Base-by-base conservation (phyloP, 1,140 invertebrate species). In the Pantala flavescens region DNA sequence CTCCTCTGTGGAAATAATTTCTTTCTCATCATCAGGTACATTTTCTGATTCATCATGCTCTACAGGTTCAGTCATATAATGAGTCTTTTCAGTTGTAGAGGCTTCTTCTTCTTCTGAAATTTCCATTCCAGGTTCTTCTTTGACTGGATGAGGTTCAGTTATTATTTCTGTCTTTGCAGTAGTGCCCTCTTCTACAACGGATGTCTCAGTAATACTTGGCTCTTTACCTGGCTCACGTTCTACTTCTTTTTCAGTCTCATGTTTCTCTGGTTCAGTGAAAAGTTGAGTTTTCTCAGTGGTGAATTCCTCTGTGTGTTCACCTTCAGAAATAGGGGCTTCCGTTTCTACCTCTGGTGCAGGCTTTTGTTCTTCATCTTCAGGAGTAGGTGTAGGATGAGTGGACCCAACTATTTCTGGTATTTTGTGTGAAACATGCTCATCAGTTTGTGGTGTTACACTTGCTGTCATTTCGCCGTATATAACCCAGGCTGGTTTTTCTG, bases 81-180 rank as follows among this genome's bases (percentile, higher is more conserved):
- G 49, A 21, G 12, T 14, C n/a, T 63, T 63, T 21, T 63, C 49
- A 63, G 49, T 19, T n/a, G 16, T 70, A 11, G 23, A 24, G 3
- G 16, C 71, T 42, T 72, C n/a, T 16, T 72, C 16, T 24, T 3
- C 49, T 74, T 1, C 43, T 74, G 70, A 76, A 75, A 9, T 77
- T 79, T 78, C 78, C 76, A 24, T 24, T 75, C 16, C 49, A 7
- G n/a, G 5, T 63, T 63, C 49, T 63, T 7, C 49, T 7, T 3
- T 21, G n/a, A 63, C 49, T 63, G 49, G 49, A 16, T 36, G 28
- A 36, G 28, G 28, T 9, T 5, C 9, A 36, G 28, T 36, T 2
- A 36, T 9, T 36, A 36, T 36, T 5, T 36, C 28, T 36, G 28
- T 9, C 28, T 36, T 36, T 2, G 9, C 9, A 9, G 28, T 36